Conservation (phyloP, 2,113 vertebrate species). For the Pterophyllum scalare region DNA sequence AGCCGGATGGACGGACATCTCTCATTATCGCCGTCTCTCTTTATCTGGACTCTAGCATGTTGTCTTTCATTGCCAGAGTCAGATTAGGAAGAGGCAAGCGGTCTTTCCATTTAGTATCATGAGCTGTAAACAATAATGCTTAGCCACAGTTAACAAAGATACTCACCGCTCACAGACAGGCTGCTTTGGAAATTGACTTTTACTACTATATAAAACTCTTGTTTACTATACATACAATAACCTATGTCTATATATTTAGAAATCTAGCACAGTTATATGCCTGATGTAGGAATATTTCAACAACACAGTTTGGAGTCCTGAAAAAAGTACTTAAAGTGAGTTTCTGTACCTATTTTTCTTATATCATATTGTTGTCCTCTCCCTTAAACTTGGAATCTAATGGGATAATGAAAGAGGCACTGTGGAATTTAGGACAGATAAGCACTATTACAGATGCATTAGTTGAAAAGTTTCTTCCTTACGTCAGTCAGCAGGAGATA, state of each 20-base stretch:
- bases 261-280: neutral
- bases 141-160: neutral
- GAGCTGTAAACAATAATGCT: slow-evolving; percentile 11
- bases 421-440: slow-evolving; percentile 63
- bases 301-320: neutral
- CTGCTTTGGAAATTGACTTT: neutral
- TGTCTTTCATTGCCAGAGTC: slow-evolving; percentile 19
- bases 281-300: neutral
- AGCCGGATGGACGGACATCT: slow-evolving; percentile 47
- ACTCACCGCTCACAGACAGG: neutral
- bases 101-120: slow-evolving; percentile 18
- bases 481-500: slow-evolving; percentile 21
- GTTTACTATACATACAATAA: neutral
- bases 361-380: slow-evolving; percentile 8
- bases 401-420: slow-evolving; percentile 35
- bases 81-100: slow-evolving; percentile 23
- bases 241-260: neutral
- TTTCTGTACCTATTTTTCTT: neutral
- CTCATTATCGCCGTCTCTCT: slow-evolving; percentile 54
- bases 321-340: too few relatives aligned
- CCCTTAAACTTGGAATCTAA: slow-evolving; percentile 14
- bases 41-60: slow-evolving; percentile 12
- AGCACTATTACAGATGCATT: slow-evolving; percentile 55
- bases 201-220: neutral
- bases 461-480: slow-evolving; percentile 53